A percentile compares a stretch with the other conserved stretches of the same genome.
Conservation (phyloP, 2,888 invertebrate genomes). For the Timema podura region DNA sequence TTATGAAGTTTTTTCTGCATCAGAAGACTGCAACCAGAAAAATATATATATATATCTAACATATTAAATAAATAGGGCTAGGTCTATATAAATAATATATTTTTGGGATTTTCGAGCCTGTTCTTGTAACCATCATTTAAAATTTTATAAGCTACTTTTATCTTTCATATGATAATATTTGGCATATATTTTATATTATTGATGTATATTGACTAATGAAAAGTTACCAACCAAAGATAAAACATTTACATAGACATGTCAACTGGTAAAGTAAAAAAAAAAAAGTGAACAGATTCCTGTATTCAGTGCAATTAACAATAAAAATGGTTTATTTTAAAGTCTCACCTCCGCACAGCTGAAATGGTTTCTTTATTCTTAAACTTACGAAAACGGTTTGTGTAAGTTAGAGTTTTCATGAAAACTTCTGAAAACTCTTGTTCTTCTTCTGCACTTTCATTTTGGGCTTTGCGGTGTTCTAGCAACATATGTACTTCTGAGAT, state of each 20-base stretch:
- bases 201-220: no score
- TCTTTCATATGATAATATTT: no score
- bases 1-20: constrained; percentile 95
- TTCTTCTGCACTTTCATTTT: constrained; percentile 97
- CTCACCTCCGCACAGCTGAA: constrained; percentile 87
- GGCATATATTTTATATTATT: no score
- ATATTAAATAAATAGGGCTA: no score
- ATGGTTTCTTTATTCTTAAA: constrained; percentile 99
- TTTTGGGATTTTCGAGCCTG: no score
- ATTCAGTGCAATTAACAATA: background rate
- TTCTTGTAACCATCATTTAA: no score
- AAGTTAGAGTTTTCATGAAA: constrained; percentile 95
- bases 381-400: constrained; percentile 92
- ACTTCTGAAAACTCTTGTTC: constrained; percentile 98
- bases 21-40: constrained; percentile 65
- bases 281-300: background rate
- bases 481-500: constrained; percentile 96
- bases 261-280: no score
- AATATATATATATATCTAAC: no score
- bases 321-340: constrained; percentile 27
- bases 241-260: no score
- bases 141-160: no score
- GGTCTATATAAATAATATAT: no score
- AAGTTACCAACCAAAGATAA: no score
- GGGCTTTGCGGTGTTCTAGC: constrained; percentile 92